Evolutionary conservation across 2,113 vertebrate genomes (phyloP), one percentile per base, ranked within the genome.

Genomic region (Cercopithecus mona): DNA sequence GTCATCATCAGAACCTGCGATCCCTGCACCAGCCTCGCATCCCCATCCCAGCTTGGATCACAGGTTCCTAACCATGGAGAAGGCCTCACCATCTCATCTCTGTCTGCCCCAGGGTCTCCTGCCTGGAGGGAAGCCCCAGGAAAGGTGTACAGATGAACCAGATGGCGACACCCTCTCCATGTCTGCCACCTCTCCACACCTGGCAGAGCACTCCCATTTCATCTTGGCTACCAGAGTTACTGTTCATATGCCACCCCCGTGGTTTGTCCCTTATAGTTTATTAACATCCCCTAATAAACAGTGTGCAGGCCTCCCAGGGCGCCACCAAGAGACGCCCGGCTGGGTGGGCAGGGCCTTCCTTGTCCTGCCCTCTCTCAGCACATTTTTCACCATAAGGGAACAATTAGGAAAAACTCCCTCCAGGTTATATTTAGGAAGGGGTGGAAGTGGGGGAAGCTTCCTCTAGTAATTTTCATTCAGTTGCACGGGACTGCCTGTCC

Each of bases 391-490:
- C 98, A 98, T 96, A 94, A 98, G 98, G 98, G 98, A 98, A 99
- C 98, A 99, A 99, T 99, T 99, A 98, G 98, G 97, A 97, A 97
- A 97, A 98, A 98, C 93, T 99, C 98, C 98, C 98, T 98, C 98
- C 98, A 98, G 98, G 98, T 98, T 98, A 98, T 95, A 98, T 97
- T 98, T 98, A 98, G 98, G 98, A 98, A 96, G 92, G 97, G 98
- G 97, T 90, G 96, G 96, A 96, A 30, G 27, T 5, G 97, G 98
- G 94, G 95, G 96, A 88, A 82, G 43, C 90, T 59, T 93, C 92
- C 93, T 96, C 92, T 94, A 91, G 95, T 94, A 96, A 97, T 97
- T 96, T 97, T 86, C 97, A 97, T 97, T 97, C 97, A 97, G 80
- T 79, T 25, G 81, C 81, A n/a, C 83, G 64, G 73, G 91, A 87